Evolutionary conservation across 1,140 invertebrate genomes (phyloP).

Genomic region (Heliothis subflexa): DNA sequence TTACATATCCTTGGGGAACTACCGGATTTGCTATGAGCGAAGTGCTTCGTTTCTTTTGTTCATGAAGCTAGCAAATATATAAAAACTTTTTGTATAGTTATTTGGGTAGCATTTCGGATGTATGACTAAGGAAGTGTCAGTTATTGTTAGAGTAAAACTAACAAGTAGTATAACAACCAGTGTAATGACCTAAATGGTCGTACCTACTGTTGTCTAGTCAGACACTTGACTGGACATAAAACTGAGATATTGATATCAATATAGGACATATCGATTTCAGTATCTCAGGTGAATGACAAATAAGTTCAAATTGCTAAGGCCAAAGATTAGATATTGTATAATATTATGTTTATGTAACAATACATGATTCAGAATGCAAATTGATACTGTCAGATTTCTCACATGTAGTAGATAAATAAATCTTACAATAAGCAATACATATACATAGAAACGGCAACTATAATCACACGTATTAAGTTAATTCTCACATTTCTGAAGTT

Average conservation of each 20-base stretch:
- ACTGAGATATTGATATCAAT: slow-evolving; percentile 17
- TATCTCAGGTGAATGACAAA: slow-evolving; percentile 23
- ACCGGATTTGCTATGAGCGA: background rate
- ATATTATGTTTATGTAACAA: no score
- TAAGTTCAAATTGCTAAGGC: background rate
- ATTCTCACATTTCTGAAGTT: no score
- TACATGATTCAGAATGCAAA: background rate
- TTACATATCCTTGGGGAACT: slow-evolving; percentile 14
- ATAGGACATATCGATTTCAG: slow-evolving; percentile 1
- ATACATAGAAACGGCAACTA: no score
- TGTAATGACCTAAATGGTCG: background rate
- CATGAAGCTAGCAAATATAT: background rate
- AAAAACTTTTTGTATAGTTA: background rate
- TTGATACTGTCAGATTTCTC: background rate
- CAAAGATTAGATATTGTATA: slow-evolving; percentile 1
- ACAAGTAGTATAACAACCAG: background rate
- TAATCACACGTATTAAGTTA: no score
- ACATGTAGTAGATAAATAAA: no score
- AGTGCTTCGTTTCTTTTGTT: background rate
- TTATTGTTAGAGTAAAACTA: background rate
- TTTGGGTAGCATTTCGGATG: background rate
- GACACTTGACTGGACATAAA: slow-evolving; percentile 21
- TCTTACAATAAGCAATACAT: no score
- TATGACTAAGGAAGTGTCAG: background rate
- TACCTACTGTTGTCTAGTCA: background rate